Base-by-base conservation (phyloP, 2,113 vertebrate species). In the Hyla sarda region DNA sequence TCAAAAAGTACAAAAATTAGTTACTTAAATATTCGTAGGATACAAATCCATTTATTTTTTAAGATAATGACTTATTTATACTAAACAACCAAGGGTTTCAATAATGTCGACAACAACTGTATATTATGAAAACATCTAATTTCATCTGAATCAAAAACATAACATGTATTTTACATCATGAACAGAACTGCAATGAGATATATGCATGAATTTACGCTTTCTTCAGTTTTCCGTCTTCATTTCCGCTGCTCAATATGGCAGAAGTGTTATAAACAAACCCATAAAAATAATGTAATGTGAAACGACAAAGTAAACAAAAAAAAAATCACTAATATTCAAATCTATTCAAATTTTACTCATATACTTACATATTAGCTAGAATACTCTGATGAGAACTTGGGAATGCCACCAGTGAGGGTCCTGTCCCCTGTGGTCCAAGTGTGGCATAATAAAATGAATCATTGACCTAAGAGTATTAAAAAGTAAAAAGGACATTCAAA, bases 321-420 rank as follows among this genome's bases (percentile, higher is more conserved):
- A 34, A 34, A 32, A 14, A 34, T 69, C 28, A 30, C 28, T 14
- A 30, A 28, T 30, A 67, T 67, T 30, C 25, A 65, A 65, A 65
- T 3, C 2, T 65, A 14, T 25, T 23, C 25, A 65, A 65, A 67
- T 3, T 1, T 67, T 67, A 5, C 62, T 17, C 13, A 1, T 67
- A 32, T 34, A 65, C 94, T 86, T 90, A 95, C 95, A 94, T 92
- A 37, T 94, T 92, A 5, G 93, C 85, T 0, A 94, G 84, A 0
- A 92, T 16, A 19, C 91, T 92, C 3, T 94, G 93, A 90, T 95
- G 95, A 88, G 94, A 92, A 14, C 90, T 87, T 19, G 94, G 93
- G 5, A 94, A 86, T 1, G 91, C 90, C 80, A 95, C 87, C 1
- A 94, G 87, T 81, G 94, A 90, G 0, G 91, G 87, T 0, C 92